Conservation (phyloP, 2,888 invertebrate species). For the Amphipyra berbera region DNA sequence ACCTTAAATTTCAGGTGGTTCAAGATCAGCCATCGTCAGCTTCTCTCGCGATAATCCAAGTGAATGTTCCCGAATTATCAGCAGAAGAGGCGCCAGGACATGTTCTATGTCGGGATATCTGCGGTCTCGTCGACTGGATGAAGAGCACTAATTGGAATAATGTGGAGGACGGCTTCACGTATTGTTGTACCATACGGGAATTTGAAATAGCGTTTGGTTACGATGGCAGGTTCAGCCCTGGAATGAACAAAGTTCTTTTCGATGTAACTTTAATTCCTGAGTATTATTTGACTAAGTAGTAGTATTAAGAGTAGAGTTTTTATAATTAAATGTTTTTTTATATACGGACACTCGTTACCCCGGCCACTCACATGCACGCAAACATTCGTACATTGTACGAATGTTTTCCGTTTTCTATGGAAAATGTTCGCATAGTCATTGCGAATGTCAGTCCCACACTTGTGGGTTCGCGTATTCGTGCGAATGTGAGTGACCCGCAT, state of each 20-base stretch:
- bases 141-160: slow-evolving; percentile 63
- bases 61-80: slow-evolving; percentile 72
- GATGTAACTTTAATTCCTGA: slow-evolving; percentile 7
- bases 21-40: slow-evolving; percentile 60
- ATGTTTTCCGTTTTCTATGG: no score
- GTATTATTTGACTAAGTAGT: not conserved
- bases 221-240: slow-evolving; percentile 48
- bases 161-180: slow-evolving; percentile 66
- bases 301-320: not conserved
- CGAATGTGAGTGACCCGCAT: no score
- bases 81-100: slow-evolving; percentile 45
- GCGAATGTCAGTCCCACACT: no score
- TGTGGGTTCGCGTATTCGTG: no score
- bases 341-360: no score
- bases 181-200: slow-evolving; percentile 69
- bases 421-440: no score
- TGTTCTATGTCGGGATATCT: slow-evolving; percentile 71
- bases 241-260: slow-evolving; percentile 19
- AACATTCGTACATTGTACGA: no score
- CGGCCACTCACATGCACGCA: no score
- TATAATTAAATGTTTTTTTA: no score
- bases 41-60: slow-evolving; percentile 74
- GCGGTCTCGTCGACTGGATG: slow-evolving; percentile 69
- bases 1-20: slow-evolving; percentile 67
- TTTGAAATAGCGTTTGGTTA: slow-evolving; percentile 67